Conservation (phyloP, 1,140 invertebrate species). For the Epicauta chinensis region DNA sequence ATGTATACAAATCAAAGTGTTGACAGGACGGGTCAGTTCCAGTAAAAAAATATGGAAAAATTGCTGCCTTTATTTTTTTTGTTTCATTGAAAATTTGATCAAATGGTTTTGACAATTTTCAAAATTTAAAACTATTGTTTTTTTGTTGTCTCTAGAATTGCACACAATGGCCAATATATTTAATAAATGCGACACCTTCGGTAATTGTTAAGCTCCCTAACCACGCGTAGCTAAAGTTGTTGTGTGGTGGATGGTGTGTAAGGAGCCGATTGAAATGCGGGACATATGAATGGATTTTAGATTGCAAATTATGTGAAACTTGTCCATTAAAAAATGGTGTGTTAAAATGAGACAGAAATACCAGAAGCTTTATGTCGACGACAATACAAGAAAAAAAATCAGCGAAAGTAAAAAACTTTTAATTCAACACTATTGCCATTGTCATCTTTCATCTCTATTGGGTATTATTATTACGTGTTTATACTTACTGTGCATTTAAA, state of each 20-base stretch:
- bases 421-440: conserved; percentile 9
- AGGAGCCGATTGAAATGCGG: conserved; percentile 5
- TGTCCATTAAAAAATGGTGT: too few species aligned
- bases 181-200: conserved; percentile 12
- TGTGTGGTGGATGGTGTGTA: conserved; percentile 1
- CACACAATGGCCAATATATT: conserved; percentile 23
- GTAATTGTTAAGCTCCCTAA: conserved; percentile 32
- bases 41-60: too few species aligned
- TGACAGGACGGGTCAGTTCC: too few species aligned
- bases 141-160: too few species aligned
- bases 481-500: conserved; percentile 13
- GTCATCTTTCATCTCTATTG: conserved; percentile 17
- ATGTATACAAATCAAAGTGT: too few species aligned
- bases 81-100: too few species aligned
- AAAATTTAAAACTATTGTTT: too few species aligned
- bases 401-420: conserved; percentile 1
- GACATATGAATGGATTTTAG: conserved; percentile 26
- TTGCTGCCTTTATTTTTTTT: too few species aligned
- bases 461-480: conserved; percentile 13
- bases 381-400: too few species aligned
- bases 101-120: too few species aligned
- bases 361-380: too few species aligned
- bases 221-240: conserved; percentile 25
- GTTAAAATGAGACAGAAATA: conserved; percentile 2
- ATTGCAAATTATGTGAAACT: conserved; percentile 29